phyloP scores from a whole-genome alignment of 2,797 vertebrate genomes.

The Allobates femoralis region DNA sequence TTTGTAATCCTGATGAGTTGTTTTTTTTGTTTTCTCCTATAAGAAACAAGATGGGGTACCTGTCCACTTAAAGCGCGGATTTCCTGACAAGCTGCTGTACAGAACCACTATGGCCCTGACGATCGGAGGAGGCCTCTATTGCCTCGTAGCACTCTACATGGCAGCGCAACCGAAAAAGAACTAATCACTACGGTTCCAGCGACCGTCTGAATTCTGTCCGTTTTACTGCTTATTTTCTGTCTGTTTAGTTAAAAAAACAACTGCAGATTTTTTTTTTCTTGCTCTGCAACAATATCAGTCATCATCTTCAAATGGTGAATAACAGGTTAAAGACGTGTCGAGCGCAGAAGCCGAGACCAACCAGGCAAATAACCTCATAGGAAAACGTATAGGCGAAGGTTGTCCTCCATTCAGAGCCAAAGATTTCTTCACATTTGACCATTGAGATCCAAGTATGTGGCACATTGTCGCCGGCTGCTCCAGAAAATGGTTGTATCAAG shows the following conservation, averaged over 20 bases:
- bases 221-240: constrained; percentile 13
- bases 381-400: neutral
- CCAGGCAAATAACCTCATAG: neutral
- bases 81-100: constrained; percentile 91
- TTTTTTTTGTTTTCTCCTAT: constrained; percentile 63
- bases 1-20: neutral
- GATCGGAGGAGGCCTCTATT: constrained; percentile 89
- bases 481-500: neutral
- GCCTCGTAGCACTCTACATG: constrained; percentile 90
- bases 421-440: neutral
- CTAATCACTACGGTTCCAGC: constrained; percentile 21
- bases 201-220: constrained; percentile 8
- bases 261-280: neutral
- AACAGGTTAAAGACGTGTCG: neutral
- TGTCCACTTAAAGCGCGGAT: constrained; percentile 88
- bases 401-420: neutral
- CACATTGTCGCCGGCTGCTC: neutral
- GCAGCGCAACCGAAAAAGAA: constrained; percentile 84
- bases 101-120: constrained; percentile 97
- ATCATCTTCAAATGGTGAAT: neutral
- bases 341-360: neutral
- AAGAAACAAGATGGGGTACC: constrained; percentile 86
- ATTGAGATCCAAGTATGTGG: neutral
- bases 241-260: neutral
- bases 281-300: neutral